These are phyloP conservation scores for Dryomyza anilis DNA, from an alignment of 2,888 invertebrate species.

Conservation along the genomic window DNA sequence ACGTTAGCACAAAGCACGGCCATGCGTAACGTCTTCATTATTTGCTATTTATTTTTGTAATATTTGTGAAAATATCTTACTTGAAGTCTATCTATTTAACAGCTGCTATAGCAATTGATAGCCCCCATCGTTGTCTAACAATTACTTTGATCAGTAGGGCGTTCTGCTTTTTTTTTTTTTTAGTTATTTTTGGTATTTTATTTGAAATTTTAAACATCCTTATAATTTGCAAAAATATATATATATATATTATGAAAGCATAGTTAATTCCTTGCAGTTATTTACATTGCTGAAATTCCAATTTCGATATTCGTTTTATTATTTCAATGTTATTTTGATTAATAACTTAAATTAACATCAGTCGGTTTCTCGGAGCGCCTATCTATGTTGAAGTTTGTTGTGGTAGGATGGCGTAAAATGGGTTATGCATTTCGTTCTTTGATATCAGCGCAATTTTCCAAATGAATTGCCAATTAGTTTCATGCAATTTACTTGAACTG, in stretches of 20 bases:
- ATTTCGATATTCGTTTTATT: too few relatives aligned
- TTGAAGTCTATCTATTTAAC: too few relatives aligned
- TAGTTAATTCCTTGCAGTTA: constrained; percentile 8
- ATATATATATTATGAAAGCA: neutral
- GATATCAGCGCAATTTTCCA: constrained; percentile 37
- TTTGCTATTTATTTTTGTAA: too few relatives aligned
- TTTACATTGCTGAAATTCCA: constrained; percentile 15
- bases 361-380: constrained; percentile 26
- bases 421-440: neutral
- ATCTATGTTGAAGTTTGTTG: neutral
- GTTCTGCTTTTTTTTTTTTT: neutral
- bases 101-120: too few relatives aligned
- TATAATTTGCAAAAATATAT: neutral
- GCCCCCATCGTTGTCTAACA: too few relatives aligned
- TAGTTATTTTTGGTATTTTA: neutral
- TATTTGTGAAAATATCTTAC: too few relatives aligned
- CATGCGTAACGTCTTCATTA: neutral
- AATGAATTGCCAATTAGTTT: constrained; percentile 40
- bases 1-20: constrained; percentile 6
- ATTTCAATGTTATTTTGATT: too few relatives aligned
- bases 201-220: neutral
- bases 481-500: constrained; percentile 38
- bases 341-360: constrained; percentile 30
- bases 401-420: neutral
- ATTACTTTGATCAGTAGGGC: neutral